These are phyloP conservation scores for Cydia fagiglandana DNA, from an alignment of 1,140 invertebrate genomes.

Conservation along the genomic window DNA sequence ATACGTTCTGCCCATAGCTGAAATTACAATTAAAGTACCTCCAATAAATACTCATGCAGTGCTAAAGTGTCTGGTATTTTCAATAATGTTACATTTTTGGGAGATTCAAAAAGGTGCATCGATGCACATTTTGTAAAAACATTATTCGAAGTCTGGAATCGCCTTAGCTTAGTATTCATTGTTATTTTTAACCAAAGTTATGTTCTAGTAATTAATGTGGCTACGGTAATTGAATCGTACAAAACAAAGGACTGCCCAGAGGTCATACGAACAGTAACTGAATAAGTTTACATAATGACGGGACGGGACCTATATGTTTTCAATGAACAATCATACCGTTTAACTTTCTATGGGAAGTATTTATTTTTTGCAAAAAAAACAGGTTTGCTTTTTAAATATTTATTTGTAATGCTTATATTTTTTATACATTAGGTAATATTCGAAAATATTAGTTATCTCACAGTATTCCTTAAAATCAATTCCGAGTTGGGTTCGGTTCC, in stretches of 20 bases:
- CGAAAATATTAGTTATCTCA: no score
- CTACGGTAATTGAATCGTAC: conserved; percentile 9
- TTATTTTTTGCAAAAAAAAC: no score
- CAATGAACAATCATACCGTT: conserved; percentile 19
- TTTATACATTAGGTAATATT: no score
- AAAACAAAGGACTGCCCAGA: conserved; percentile 18
- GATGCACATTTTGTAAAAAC: no score
- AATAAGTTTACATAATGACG: conserved; percentile 21
- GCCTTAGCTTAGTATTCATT: background rate
- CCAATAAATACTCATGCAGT: no score
- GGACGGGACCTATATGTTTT: conserved; percentile 7
- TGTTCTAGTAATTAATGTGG: background rate
- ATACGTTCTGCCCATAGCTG: conserved; percentile 89
- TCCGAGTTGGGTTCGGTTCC: no score
- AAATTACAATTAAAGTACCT: conserved; percentile 16
- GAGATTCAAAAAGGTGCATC: no score
- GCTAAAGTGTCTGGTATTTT: no score
- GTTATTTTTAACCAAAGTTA: background rate
- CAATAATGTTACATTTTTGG: no score
- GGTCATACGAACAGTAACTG: conserved; percentile 9
- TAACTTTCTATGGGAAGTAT: no score
- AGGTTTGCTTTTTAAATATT: background rate
- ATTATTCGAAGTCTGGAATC: no score
- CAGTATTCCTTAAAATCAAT: no score
- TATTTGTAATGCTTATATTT: background rate